phyloP scores from a whole-genome alignment of 2,797 vertebrate species.

The Emydoidea blandingii region DNA sequence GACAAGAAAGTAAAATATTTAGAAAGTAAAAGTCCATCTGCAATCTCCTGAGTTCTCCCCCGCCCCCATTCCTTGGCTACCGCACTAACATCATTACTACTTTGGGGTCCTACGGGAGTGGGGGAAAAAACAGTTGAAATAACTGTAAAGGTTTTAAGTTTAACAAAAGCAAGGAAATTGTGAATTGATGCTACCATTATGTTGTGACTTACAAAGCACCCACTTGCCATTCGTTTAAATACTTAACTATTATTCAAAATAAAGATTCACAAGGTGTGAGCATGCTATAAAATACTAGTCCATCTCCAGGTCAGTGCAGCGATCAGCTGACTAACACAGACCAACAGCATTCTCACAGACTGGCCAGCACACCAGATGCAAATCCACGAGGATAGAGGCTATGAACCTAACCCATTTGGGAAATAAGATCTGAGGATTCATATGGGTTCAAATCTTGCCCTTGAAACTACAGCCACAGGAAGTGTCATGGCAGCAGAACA shows the following conservation, averaged over 20 bases:
- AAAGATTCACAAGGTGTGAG: not conserved
- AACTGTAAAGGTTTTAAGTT: not conserved
- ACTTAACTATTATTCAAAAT: not conserved
- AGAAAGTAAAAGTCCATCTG: not conserved
- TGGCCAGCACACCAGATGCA: not conserved
- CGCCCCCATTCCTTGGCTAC: not conserved
- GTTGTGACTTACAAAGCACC: not conserved
- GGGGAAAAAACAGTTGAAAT: not conserved
- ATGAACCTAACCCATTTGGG: not conserved
- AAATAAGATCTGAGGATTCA: not conserved
- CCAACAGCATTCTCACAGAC: not conserved
- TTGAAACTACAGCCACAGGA: not conserved
- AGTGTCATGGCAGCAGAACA: not conserved
- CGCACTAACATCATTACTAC: not conserved
- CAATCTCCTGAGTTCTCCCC: not conserved
- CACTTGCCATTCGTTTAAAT: not conserved
- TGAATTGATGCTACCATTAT: not conserved
- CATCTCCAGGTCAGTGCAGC: not conserved
- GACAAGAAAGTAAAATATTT: not conserved
- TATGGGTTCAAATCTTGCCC: not conserved
- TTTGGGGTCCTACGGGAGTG: not conserved
- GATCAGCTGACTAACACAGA: not conserved
- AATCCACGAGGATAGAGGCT: not conserved
- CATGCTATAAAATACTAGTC: not conserved
- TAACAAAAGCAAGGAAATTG: not conserved